A percentile compares a stretch with the other conserved stretches of the same genome.
phyloP scores from a whole-genome alignment of 2,797 vertebrate genomes.

The Pagetopsis macropterus region DNA sequence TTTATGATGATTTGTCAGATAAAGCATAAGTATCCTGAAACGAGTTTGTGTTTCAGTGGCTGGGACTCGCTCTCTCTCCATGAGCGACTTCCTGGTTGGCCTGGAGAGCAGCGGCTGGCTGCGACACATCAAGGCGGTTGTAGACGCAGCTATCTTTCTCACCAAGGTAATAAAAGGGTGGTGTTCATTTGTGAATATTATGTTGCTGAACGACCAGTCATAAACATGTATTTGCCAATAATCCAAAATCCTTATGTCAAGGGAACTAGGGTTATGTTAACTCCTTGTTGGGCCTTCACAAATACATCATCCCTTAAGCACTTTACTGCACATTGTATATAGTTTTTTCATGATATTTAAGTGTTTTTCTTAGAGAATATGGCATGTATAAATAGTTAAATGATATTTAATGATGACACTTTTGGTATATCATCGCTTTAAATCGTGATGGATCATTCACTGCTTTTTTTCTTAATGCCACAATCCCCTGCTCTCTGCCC shows the following conservation, averaged over 20 bases:
- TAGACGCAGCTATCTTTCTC: slow-evolving; percentile 94
- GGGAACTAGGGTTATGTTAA: too few species aligned
- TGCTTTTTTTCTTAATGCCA: not conserved
- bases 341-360: not conserved
- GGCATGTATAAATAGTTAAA: not conserved
- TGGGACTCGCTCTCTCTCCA: slow-evolving; percentile 88
- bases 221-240: too few species aligned
- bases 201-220: too few species aligned
- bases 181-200: too few species aligned
- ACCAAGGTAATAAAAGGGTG: slow-evolving; percentile 83
- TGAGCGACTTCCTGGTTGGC: slow-evolving; percentile 92
- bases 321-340: not conserved
- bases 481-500: slow-evolving; percentile 1
- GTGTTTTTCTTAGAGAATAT: not conserved
- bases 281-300: too few species aligned
- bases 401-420: not conserved
- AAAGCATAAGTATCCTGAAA: not conserved
- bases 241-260: too few species aligned
- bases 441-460: not conserved
- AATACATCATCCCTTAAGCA: too few species aligned
- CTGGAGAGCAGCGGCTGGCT: slow-evolving; percentile 95
- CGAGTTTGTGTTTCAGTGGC: slow-evolving; percentile 80
- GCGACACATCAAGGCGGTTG: slow-evolving; percentile 93
- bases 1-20: too few species aligned
- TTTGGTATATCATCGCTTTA: not conserved